A percentile compares a stretch with the other conserved stretches of the same genome.
These are phyloP conservation scores for Diarsia brunnea DNA, from an alignment of 2,888 invertebrate species.

Conservation along the genomic window DNA sequence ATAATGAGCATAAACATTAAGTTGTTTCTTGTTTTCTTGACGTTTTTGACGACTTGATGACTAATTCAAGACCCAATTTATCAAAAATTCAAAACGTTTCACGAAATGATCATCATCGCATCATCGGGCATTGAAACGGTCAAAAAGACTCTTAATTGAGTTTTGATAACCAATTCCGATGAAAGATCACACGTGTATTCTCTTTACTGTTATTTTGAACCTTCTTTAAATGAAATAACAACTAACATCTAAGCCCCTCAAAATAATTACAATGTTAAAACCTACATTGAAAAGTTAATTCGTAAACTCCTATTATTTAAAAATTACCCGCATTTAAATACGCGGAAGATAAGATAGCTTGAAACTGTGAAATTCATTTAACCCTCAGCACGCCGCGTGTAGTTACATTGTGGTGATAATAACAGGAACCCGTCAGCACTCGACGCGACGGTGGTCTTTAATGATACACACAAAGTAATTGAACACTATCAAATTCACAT, in stretches of 20 bases:
- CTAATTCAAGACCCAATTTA: not conserved
- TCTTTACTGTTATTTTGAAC: not conserved
- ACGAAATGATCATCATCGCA: conserved; percentile 10
- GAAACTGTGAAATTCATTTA: conserved; percentile 53
- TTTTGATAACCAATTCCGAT: not conserved
- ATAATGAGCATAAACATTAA: conserved; percentile 1
- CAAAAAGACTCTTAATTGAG: not conserved
- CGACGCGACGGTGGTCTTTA: conserved; percentile 64
- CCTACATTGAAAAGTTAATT: conserved; percentile 7
- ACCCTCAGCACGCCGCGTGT: conserved; percentile 26
- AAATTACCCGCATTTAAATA: conserved; percentile 59
- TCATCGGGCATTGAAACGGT: too few relatives aligned
- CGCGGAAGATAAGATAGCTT: conserved; percentile 50
- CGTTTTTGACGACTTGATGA: not conserved
- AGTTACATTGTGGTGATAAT: conserved; percentile 40
- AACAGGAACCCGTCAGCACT: conserved; percentile 46
- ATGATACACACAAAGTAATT: conserved; percentile 60
- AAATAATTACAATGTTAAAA: conserved; percentile 12
- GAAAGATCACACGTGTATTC: too few relatives aligned
- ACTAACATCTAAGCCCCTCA: not conserved
- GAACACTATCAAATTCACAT: conserved; percentile 67
- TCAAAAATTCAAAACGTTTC: not conserved
- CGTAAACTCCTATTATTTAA: conserved; percentile 17
- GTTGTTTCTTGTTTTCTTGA: not conserved
- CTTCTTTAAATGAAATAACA: not conserved